Percentiles rank a stretch among this genome's conserved stretches.
phyloP scores from a whole-genome alignment of 2,797 vertebrate genomes.

The Taeniopygia guttata region DNA sequence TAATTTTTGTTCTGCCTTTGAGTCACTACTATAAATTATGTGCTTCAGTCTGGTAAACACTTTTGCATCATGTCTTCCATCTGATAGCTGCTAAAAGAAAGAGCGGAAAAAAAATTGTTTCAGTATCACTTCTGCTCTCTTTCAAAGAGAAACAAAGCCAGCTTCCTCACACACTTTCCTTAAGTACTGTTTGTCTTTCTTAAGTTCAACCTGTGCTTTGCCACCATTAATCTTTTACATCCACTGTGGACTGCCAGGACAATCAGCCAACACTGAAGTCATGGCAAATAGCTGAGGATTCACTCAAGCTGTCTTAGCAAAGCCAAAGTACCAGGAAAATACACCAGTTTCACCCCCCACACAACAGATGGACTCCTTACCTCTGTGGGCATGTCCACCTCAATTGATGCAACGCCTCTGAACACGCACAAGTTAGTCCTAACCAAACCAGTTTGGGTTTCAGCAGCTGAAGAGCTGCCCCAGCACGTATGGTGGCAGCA shows the following conservation, averaged over 20 bases:
- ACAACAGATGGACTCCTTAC: rapidly evolving
- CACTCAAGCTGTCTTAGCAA: background rate
- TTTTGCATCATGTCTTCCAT: constrained; percentile 43
- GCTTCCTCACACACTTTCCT: background rate
- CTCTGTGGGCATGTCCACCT: background rate
- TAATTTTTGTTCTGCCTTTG: constrained; percentile 26
- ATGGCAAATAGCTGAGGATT: background rate
- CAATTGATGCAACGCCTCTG: rapidly evolving
- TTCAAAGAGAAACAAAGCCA: background rate
- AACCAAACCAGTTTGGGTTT: background rate
- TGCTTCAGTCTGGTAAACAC: constrained; percentile 33
- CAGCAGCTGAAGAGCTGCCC: background rate
- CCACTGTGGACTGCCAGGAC: background rate
- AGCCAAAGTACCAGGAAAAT: background rate
- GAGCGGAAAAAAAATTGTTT: background rate
- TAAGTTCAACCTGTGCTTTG: background rate
- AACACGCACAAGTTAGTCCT: background rate
- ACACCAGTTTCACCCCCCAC: background rate
- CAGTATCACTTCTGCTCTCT: constrained; percentile 31
- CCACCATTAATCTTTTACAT: background rate
- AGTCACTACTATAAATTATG: constrained; percentile 50
- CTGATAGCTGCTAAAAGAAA: background rate
- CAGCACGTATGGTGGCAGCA: background rate
- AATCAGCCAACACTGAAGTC: background rate
- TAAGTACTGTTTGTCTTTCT: constrained; percentile 1